These are phyloP conservation scores for Drosophila tanythrix DNA, from an alignment of 2,888 invertebrate genomes.

Conservation along the genomic window DNA sequence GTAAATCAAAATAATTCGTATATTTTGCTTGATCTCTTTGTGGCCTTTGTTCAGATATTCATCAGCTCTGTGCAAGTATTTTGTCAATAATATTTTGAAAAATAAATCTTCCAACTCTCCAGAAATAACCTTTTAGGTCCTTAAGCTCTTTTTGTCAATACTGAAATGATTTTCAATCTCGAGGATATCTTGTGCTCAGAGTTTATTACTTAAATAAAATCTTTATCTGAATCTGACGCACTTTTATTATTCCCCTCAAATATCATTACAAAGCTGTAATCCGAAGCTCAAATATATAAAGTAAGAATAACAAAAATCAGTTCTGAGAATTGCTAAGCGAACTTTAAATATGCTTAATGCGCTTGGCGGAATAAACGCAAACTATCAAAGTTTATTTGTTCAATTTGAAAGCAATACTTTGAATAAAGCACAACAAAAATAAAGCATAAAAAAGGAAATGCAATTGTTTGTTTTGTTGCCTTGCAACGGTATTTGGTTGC, in stretches of 20 bases:
- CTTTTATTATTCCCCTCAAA: not conserved
- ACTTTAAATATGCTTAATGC: constrained; percentile 17
- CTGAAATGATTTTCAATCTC: not conserved
- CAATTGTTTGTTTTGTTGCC: constrained; percentile 5
- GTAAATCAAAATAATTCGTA: not conserved
- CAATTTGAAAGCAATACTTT: constrained; percentile 7
- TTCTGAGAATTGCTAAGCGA: constrained; percentile 1
- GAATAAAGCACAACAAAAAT: not conserved
- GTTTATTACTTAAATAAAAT: not conserved
- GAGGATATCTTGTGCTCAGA: not conserved
- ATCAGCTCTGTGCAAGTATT: not conserved
- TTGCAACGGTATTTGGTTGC: constrained; percentile 15
- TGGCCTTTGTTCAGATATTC: not conserved
- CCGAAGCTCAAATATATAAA: not conserved
- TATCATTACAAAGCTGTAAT: not conserved
- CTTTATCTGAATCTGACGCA: not conserved
- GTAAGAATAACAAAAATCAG: not conserved
- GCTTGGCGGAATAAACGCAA: constrained; percentile 3
- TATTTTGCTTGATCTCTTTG: not conserved
- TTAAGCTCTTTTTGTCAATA: not conserved
- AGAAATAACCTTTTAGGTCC: not conserved
- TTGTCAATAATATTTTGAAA: not conserved
- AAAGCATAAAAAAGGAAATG: not conserved
- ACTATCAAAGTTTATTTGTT: constrained; percentile 3
- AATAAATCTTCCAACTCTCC: not conserved